phyloP scores from a whole-genome alignment of 2,888 invertebrate species.

The Stegophylla sp. region DNA sequence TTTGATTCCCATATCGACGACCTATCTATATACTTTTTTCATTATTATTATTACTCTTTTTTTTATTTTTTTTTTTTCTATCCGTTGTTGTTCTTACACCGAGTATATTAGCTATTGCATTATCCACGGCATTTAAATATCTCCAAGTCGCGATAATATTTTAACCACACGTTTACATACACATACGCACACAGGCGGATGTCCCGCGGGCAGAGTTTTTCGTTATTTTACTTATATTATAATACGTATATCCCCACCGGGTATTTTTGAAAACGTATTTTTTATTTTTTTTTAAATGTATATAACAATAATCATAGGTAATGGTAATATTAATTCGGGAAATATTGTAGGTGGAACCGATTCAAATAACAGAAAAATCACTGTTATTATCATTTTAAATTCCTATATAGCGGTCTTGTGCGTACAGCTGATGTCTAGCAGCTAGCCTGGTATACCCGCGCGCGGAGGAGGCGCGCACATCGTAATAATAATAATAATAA shows the following conservation, averaged over 20 bases:
- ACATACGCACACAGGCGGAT: constrained; percentile 20
- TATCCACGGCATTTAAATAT: constrained; percentile 56
- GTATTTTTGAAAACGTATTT: constrained; percentile 34
- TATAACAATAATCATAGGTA: constrained; percentile 49
- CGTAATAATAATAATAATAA: too few relatives aligned
- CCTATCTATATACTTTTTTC: constrained; percentile 33
- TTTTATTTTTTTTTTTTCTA: background rate
- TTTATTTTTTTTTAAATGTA: constrained; percentile 5
- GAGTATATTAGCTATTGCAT: background rate
- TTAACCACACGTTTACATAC: constrained; percentile 40
- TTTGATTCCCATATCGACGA: constrained; percentile 58
- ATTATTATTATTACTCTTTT: constrained; percentile 32
- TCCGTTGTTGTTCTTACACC: background rate
- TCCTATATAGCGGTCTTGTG: background rate
- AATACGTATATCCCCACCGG: constrained; percentile 12
- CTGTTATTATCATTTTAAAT: constrained; percentile 50
- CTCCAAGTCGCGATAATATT: constrained; percentile 58
- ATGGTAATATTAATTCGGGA: constrained; percentile 38
- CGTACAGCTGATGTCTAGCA: background rate
- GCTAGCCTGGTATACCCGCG: too few relatives aligned
- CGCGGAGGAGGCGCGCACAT: too few relatives aligned
- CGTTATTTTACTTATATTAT: constrained; percentile 34
- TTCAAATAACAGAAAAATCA: constrained; percentile 57
- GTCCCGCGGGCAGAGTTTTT: constrained; percentile 34
- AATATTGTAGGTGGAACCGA: constrained; percentile 58